These are phyloP conservation scores for Probaryconus sp. DNA, from an alignment of 1,140 invertebrate species.

Conservation along the genomic window DNA sequence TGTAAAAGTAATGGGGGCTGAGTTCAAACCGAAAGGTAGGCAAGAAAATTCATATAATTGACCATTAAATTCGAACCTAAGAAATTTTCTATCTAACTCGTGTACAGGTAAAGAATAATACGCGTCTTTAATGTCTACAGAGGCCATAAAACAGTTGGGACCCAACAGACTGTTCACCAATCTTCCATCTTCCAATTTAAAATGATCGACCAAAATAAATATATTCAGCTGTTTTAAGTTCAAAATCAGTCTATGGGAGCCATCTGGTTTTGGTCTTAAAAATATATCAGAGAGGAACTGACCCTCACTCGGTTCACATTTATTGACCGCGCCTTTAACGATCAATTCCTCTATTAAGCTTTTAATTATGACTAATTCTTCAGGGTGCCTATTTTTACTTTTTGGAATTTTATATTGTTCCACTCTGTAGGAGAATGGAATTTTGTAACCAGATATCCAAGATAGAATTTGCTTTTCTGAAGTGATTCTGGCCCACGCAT, in stretches of 20 bases:
- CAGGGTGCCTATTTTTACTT: neutral
- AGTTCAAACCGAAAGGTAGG: conserved; percentile 62
- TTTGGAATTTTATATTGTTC: neutral
- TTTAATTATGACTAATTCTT: conserved; percentile 22
- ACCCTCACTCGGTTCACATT: conserved; percentile 14
- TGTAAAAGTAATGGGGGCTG: conserved; percentile 62
- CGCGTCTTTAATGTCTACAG: conserved; percentile 46
- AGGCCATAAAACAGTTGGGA: conserved; percentile 37
- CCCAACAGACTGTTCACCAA: conserved; percentile 49
- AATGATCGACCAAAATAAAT: conserved; percentile 56
- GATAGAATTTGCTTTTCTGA: conserved; percentile 14
- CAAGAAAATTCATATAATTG: conserved; percentile 37
- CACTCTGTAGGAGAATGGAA: conserved; percentile 14
- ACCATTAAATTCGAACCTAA: conserved; percentile 56
- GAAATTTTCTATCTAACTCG: conserved; percentile 54
- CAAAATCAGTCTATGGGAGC: conserved; percentile 58
- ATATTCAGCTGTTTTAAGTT: conserved; percentile 51
- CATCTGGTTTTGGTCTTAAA: conserved; percentile 57
- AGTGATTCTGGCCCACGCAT: conserved; percentile 5
- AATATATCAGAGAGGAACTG: conserved; percentile 66
- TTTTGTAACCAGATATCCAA: conserved; percentile 31
- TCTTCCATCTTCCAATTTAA: conserved; percentile 65
- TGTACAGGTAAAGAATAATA: conserved; percentile 41
- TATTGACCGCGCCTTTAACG: conserved; percentile 20
- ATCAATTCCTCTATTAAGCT: conserved; percentile 26